Evolutionary conservation across 2,888 invertebrate species (phyloP).

Genomic region (Nezara viridula): DNA sequence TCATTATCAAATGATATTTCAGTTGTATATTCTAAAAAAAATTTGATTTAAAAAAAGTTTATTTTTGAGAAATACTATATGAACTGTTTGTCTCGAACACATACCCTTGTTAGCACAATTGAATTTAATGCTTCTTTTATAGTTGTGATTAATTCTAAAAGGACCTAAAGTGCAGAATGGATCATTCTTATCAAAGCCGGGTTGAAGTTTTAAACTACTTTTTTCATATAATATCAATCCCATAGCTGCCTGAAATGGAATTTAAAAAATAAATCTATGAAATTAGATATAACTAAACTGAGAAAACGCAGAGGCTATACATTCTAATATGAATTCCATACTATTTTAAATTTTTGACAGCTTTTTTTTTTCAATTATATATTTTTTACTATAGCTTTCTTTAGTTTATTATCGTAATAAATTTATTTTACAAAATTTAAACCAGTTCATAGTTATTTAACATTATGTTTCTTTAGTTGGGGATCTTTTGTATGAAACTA

Average conservation of each 20-base stretch:
- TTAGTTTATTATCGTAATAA: no score
- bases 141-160: slow-evolving; percentile 54
- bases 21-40: slow-evolving; percentile 68
- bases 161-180: slow-evolving; percentile 58
- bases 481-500: no score
- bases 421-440: no score
- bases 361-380: no score
- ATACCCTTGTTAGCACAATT: neutral
- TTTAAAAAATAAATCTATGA: neutral
- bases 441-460: no score
- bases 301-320: no score
- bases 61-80: neutral
- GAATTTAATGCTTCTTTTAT: slow-evolving; percentile 44
- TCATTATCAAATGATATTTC: slow-evolving; percentile 56
- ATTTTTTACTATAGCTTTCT: no score
- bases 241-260: slow-evolving; percentile 67
- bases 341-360: no score
- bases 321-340: no score
- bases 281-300: neutral
- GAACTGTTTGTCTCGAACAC: neutral
- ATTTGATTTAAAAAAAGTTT: neutral
- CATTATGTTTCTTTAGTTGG: no score
- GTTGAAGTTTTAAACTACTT: slow-evolving; percentile 66
- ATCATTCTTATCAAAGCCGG: slow-evolving; percentile 49
- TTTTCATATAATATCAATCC: slow-evolving; percentile 70